Percentiles rank a stretch among this genome's conserved stretches.
phyloP scores from a whole-genome alignment of 2,113 vertebrate genomes.

The Trogon surrucura region DNA sequence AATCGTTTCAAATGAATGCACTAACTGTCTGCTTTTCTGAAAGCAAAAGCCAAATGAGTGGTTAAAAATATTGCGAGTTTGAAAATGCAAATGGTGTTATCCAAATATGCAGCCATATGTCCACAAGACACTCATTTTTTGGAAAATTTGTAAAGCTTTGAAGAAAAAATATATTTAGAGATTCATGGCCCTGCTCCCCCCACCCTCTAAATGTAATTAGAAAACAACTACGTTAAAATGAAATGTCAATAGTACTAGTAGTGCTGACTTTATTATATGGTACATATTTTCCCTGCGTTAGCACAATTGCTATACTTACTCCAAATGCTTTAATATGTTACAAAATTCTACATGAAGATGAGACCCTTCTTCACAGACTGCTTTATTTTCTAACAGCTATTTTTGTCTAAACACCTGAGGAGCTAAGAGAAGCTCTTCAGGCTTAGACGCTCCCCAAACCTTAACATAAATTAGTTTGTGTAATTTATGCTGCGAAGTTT shows the following conservation, averaged over 20 bases:
- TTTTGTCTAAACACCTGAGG: slow-evolving; percentile 46
- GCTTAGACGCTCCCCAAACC: slow-evolving; percentile 42
- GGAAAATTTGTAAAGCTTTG: slow-evolving; percentile 77
- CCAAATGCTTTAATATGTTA: slow-evolving; percentile 13
- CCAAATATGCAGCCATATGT: slow-evolving; percentile 87
- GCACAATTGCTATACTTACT: slow-evolving; percentile 25
- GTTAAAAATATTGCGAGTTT: slow-evolving; percentile 83
- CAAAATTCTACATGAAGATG: slow-evolving; percentile 4
- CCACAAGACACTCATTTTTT: slow-evolving; percentile 80
- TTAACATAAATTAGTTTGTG: slow-evolving; percentile 71
- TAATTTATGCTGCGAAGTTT: slow-evolving; percentile 77
- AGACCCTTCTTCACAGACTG: neutral
- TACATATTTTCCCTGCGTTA: slow-evolving; percentile 46
- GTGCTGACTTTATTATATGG: slow-evolving; percentile 14
- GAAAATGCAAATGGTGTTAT: slow-evolving; percentile 87
- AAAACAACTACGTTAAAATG: slow-evolving; percentile 55
- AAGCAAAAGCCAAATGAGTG: slow-evolving; percentile 83
- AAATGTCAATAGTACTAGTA: slow-evolving; percentile 52
- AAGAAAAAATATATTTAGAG: slow-evolving; percentile 77
- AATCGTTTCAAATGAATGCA: slow-evolving; percentile 76
- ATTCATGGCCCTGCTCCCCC: slow-evolving; percentile 53
- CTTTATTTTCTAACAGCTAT: slow-evolving; percentile 41
- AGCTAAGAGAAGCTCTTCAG: slow-evolving; percentile 31
- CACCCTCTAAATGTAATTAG: neutral
- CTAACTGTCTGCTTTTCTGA: slow-evolving; percentile 81